Conservation (phyloP, 2,797 vertebrate genomes). For the Melanogrammus aeglefinus region DNA sequence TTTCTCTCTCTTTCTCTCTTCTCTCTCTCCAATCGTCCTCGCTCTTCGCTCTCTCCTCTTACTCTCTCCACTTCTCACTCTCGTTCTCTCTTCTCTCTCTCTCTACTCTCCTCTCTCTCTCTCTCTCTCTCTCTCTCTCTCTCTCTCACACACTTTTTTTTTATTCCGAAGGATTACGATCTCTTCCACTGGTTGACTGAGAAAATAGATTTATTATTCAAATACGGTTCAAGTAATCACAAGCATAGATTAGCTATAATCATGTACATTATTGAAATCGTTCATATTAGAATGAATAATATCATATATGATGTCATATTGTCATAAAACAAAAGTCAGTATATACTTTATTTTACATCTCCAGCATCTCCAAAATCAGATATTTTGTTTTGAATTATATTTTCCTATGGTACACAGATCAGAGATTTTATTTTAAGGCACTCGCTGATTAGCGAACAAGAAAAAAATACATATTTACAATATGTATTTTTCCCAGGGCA, state of each 20-base stretch:
- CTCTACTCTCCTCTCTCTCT: too few relatives aligned
- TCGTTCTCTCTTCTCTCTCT: too few relatives aligned
- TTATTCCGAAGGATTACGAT: not conserved
- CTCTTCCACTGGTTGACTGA: conserved; percentile 43
- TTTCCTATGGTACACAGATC: not conserved
- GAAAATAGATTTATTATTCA: conserved; percentile 71
- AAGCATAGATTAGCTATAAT: conserved; percentile 23
- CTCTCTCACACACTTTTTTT: too few relatives aligned
- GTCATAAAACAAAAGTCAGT: not conserved
- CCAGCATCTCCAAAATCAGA: not conserved
- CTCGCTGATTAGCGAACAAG: not conserved
- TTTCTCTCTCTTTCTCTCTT: too few relatives aligned
- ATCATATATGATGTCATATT: not conserved
- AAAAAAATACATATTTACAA: not conserved
- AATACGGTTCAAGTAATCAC: conserved; percentile 57
- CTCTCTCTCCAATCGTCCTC: too few relatives aligned
- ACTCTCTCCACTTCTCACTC: too few relatives aligned
- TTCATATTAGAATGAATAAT: not conserved
- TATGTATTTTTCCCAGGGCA: not conserved
- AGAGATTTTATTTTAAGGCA: not conserved
- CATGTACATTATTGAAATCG: conserved; percentile 27
- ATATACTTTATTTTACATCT: not conserved
- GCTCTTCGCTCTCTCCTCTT: too few relatives aligned
- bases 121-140: too few relatives aligned
- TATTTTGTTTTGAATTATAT: not conserved